Conservation (phyloP, 2,113 vertebrate species). For the Dicrurus megarhynchus region DNA sequence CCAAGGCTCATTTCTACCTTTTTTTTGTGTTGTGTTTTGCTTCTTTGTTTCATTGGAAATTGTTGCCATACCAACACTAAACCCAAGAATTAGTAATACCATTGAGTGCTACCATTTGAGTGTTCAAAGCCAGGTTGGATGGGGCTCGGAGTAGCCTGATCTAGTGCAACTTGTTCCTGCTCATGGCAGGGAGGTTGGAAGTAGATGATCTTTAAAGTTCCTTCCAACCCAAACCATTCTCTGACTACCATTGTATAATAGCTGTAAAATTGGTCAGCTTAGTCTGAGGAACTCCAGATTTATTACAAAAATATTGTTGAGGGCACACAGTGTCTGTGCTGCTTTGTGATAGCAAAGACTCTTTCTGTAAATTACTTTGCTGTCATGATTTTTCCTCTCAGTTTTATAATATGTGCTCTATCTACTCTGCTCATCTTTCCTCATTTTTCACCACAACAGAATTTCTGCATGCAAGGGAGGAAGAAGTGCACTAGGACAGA, state of each 20-base stretch:
- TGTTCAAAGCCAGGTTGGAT: neutral
- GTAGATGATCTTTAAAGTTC: neutral
- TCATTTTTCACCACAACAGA: neutral
- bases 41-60: neutral
- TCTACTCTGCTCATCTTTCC: neutral
- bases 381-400: neutral
- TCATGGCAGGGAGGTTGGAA: neutral
- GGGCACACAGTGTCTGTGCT: neutral
- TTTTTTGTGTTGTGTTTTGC: neutral
- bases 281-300: neutral
- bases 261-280: neutral
- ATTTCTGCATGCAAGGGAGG: neutral
- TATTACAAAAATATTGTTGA: neutral
- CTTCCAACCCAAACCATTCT: neutral
- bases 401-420: neutral
- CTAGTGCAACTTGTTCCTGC: neutral
- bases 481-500: neutral
- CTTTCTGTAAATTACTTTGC: neutral
- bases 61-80: neutral
- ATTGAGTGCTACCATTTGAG: neutral
- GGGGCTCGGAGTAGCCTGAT: neutral
- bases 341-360: neutral
- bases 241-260: neutral
- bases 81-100: neutral
- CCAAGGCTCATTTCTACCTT: neutral